Percentiles rank a stretch among this genome's conserved stretches.
These are phyloP conservation scores for Tuta absoluta DNA, from an alignment of 2,888 invertebrate species.

Conservation along the genomic window DNA sequence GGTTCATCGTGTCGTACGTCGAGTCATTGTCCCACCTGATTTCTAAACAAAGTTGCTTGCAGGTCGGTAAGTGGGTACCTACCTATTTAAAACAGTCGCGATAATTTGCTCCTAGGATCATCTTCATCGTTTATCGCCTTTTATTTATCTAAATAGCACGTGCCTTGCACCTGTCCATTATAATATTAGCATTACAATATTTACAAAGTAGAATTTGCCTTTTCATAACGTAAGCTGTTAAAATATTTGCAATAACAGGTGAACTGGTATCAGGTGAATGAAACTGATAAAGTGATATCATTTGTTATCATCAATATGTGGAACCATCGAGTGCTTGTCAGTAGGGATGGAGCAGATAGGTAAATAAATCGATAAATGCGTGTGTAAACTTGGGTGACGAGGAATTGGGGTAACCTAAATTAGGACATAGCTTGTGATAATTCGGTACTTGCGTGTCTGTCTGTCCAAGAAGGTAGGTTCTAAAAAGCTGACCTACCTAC, in stretches of 20 bases:
- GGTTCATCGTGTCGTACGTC: too few relatives aligned
- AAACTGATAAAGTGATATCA: conserved; percentile 9
- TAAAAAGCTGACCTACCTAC: too few relatives aligned
- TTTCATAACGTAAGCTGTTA: background rate
- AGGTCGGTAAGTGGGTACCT: too few relatives aligned
- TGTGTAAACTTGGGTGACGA: background rate
- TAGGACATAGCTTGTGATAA: background rate
- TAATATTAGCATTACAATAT: background rate
- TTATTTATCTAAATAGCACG: background rate
- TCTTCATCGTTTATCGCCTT: background rate
- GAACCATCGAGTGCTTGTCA: conserved; percentile 57
- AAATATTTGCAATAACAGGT: conserved; percentile 13
- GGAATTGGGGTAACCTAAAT: background rate
- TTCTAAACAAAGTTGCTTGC: too few relatives aligned
- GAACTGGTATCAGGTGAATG: conserved; percentile 2
- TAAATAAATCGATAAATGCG: conserved; percentile 5
- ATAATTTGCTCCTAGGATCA: too few relatives aligned
- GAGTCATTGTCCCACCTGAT: too few relatives aligned
- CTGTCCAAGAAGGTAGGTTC: too few relatives aligned
- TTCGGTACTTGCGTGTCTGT: too few relatives aligned
- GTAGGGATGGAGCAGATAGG: background rate
- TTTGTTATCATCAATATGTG: conserved; percentile 42
- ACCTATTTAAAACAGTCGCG: too few relatives aligned
- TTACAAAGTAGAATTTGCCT: background rate
- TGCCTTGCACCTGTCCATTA: background rate